Percentiles rank a stretch among this genome's conserved stretches.
Conservation (phyloP, 2,113 vertebrate species). For the Chiloscyllium plagiosum region DNA sequence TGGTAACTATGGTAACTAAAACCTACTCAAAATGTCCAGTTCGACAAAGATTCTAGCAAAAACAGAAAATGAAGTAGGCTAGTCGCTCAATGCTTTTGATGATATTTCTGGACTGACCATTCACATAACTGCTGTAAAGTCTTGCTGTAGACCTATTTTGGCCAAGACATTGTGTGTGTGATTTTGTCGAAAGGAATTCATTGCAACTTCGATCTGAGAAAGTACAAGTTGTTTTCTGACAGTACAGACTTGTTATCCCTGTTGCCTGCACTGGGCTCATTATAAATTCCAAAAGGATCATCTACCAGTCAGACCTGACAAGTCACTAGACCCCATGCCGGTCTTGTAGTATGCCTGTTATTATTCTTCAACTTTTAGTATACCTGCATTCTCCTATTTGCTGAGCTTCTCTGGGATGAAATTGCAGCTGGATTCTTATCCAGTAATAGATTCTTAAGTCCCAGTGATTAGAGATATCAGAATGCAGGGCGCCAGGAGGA, state of each 20-base stretch:
- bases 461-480: neutral
- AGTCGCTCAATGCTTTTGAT: neutral
- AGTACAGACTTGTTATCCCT: neutral
- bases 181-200: neutral
- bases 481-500: neutral
- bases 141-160: neutral
- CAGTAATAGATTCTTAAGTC: slow-evolving; percentile 13
- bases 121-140: neutral
- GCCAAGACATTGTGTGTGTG: neutral
- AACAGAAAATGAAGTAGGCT: neutral
- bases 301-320: neutral
- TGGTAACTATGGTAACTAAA: neutral
- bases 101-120: neutral
- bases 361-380: neutral
- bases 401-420: neutral
- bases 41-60: neutral
- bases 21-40: neutral
- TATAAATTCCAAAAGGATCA: neutral
- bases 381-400: neutral
- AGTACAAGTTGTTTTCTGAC: neutral
- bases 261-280: neutral
- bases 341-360: neutral
- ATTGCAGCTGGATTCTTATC: slow-evolving; percentile 3
- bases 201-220: neutral
- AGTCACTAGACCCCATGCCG: neutral